Evolutionary conservation across 2,888 invertebrate genomes (phyloP).

Genomic region (Archips crataeganus): DNA sequence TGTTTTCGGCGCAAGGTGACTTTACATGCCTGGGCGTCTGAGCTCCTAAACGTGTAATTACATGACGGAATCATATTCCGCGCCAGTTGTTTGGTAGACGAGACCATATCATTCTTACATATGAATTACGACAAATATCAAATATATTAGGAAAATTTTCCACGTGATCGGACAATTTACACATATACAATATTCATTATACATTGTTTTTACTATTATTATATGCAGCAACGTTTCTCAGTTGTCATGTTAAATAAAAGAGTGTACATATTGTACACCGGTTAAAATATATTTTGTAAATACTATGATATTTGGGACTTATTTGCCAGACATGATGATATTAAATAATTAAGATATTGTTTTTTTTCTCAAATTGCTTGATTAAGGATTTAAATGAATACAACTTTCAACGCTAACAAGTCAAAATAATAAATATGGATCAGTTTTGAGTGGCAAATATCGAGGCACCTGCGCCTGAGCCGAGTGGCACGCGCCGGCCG

Average conservation of each 20-base stretch:
- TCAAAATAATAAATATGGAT: slow-evolving; percentile 7
- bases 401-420: slow-evolving; percentile 8
- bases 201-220: slow-evolving; percentile 32
- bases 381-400: slow-evolving; percentile 17
- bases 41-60: slow-evolving; percentile 82
- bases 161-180: slow-evolving; percentile 26
- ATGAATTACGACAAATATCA: slow-evolving; percentile 48
- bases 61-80: slow-evolving; percentile 73
- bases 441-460: not conserved
- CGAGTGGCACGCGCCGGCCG: slow-evolving; percentile 29
- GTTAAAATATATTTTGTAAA: slow-evolving; percentile 58
- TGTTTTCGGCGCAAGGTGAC: slow-evolving; percentile 82
- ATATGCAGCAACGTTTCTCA: slow-evolving; percentile 34
- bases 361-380: not conserved
- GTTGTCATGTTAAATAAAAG: slow-evolving; percentile 58
- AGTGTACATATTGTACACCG: slow-evolving; percentile 58
- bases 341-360: not conserved
- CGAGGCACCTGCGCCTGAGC: not conserved
- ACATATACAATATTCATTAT: slow-evolving; percentile 37
- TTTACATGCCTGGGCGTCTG: slow-evolving; percentile 82
- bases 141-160: slow-evolving; percentile 35
- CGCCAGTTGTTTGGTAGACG: slow-evolving; percentile 69
- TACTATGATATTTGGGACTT: slow-evolving; percentile 48
- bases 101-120: slow-evolving; percentile 81
- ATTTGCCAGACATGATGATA: slow-evolving; percentile 39